These are phyloP conservation scores for Hypanus sabinus DNA, from an alignment of 2,113 vertebrate species.

Conservation along the genomic window DNA sequence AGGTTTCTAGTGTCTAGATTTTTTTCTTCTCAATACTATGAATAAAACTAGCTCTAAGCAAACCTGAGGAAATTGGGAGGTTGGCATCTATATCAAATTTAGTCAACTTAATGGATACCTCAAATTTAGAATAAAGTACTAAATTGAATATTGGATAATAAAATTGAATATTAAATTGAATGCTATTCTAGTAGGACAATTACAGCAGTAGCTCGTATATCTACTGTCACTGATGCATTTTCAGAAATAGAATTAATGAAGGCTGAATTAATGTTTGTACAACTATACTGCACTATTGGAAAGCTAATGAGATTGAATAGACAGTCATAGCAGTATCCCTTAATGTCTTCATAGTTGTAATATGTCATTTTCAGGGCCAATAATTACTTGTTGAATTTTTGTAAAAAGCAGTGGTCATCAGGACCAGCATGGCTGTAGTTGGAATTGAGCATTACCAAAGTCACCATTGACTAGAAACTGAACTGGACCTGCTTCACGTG, in stretches of 20 bases:
- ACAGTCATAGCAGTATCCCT: background rate
- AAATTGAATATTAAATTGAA: background rate
- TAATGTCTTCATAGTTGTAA: no score
- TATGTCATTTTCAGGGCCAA: background rate
- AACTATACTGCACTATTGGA: background rate
- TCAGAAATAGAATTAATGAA: background rate
- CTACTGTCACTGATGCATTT: background rate
- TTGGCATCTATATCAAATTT: background rate
- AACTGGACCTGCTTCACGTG: background rate
- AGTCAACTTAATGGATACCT: background rate
- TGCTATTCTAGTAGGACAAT: background rate
- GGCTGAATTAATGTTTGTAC: background rate
- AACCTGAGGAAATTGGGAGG: no score
- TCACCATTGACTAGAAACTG: background rate
- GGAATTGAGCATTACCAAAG: background rate
- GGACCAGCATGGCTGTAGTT: background rate
- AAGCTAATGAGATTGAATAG: background rate
- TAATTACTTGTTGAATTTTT: background rate
- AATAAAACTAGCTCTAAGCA: background rate
- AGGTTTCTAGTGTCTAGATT: no score
- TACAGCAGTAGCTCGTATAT: background rate
- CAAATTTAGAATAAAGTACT: background rate
- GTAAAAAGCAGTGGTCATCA: background rate
- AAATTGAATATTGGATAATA: background rate
- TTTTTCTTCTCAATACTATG: background rate